Conservation (phyloP, 2,797 vertebrate genomes). For the Siniperca scherzeri region DNA sequence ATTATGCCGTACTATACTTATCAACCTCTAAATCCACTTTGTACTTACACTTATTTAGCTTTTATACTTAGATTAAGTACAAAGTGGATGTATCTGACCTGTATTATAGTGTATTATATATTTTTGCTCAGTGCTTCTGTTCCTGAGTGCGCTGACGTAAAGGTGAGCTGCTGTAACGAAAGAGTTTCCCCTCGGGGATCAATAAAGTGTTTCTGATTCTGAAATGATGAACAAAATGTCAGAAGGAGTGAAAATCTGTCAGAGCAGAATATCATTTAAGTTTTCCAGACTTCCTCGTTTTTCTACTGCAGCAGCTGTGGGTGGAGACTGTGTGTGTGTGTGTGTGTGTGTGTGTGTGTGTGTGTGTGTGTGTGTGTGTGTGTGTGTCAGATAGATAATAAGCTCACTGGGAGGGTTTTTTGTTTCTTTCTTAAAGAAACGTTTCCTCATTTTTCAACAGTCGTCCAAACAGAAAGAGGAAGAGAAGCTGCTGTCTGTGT, state of each 20-base stretch:
- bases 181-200: too few relatives aligned
- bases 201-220: too few relatives aligned
- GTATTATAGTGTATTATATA: too few relatives aligned
- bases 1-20: too few relatives aligned
- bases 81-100: too few relatives aligned
- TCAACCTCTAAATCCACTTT: too few relatives aligned
- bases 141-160: too few relatives aligned
- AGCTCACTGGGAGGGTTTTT: conserved; percentile 52
- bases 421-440: conserved; percentile 63
- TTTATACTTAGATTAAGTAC: too few relatives aligned
- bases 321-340: conserved; percentile 44
- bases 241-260: not conserved
- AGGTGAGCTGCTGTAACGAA: too few relatives aligned
- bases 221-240: not conserved
- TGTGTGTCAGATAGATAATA: conserved; percentile 52
- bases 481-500: conserved; percentile 47
- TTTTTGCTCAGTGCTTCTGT: too few relatives aligned
- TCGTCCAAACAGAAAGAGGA: conserved; percentile 64
- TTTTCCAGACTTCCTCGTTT: conserved; percentile 58
- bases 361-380: conserved; percentile 39
- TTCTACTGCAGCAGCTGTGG: conserved; percentile 38
- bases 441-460: conserved; percentile 75
- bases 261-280: conserved; percentile 20
- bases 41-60: too few relatives aligned
- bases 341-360: conserved; percentile 14